A percentile compares a stretch with the other conserved stretches of the same genome.
phyloP scores from a whole-genome alignment of 2,797 vertebrate genomes.

The Eupleurogrammus muticus region DNA sequence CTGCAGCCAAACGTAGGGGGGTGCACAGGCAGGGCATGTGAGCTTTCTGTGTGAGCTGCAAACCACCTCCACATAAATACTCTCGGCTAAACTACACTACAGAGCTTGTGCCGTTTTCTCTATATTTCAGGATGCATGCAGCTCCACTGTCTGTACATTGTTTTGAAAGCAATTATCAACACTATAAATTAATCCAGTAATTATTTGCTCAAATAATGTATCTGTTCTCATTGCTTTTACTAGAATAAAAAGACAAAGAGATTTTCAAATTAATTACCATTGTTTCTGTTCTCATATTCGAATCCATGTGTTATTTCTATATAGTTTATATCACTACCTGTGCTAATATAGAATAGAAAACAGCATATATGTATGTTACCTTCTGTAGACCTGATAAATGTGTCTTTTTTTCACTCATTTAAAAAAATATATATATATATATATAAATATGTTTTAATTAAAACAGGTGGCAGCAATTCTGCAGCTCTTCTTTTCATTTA shows the following conservation, averaged over 20 bases:
- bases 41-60: slow-evolving; percentile 3
- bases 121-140: neutral
- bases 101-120: neutral
- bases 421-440: no score
- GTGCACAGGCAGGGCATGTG: slow-evolving; percentile 32
- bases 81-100: neutral
- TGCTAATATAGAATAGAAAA: neutral
- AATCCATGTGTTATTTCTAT: neutral
- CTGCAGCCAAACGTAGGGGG: slow-evolving; percentile 44
- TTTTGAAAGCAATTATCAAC: neutral
- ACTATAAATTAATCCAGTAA: neutral
- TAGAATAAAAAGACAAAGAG: neutral
- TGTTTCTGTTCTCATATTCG: neutral
- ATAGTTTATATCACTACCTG: neutral
- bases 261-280: neutral
- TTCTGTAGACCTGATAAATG: neutral
- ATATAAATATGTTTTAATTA: no score
- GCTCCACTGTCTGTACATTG: neutral
- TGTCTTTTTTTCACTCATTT: no score
- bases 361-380: neutral
- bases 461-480: no score
- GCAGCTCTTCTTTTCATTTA: no score
- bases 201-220: neutral
- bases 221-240: neutral
- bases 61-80: slow-evolving; percentile 13